Conservation (phyloP, 2,797 vertebrate species). For the Pteronotus mesoamericanus region DNA sequence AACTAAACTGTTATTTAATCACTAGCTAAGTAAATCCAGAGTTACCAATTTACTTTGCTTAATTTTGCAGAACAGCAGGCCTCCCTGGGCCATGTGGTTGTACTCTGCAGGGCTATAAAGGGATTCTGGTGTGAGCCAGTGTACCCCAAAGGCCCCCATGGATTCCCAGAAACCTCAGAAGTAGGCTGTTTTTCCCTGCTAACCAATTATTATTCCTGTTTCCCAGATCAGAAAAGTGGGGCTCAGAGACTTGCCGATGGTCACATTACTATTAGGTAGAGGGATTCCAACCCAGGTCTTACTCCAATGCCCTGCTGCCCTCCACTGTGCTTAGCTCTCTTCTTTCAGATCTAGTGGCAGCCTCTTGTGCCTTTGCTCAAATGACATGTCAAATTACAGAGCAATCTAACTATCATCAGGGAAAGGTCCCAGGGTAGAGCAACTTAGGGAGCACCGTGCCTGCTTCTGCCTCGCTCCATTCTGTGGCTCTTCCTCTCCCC, state of each 20-base stretch:
- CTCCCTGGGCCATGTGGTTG: constrained; percentile 31
- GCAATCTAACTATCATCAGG: background rate
- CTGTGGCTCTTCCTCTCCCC: background rate
- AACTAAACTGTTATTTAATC: constrained; percentile 75
- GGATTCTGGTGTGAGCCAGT: background rate
- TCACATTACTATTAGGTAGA: background rate
- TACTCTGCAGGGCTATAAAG: constrained; percentile 31
- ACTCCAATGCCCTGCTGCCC: background rate
- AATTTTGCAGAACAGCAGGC: constrained; percentile 66
- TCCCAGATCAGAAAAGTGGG: constrained; percentile 38
- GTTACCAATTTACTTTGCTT: constrained; percentile 70
- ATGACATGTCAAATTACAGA: background rate
- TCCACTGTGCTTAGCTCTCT: background rate
- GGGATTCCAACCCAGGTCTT: background rate
- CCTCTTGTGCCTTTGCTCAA: background rate
- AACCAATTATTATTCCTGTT: constrained; percentile 12
- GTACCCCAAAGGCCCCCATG: background rate
- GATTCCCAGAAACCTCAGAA: background rate
- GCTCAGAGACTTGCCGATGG: background rate
- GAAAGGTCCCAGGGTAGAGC: background rate
- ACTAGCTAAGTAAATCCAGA: constrained; percentile 66
- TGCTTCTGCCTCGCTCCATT: background rate
- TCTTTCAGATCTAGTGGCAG: background rate
- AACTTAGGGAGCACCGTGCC: background rate
- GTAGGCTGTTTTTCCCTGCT: background rate